Evolutionary conservation across 1,140 invertebrate species (phyloP), one percentile per base, ranked within the genome.

Genomic region (Neuroterus valhalla): DNA sequence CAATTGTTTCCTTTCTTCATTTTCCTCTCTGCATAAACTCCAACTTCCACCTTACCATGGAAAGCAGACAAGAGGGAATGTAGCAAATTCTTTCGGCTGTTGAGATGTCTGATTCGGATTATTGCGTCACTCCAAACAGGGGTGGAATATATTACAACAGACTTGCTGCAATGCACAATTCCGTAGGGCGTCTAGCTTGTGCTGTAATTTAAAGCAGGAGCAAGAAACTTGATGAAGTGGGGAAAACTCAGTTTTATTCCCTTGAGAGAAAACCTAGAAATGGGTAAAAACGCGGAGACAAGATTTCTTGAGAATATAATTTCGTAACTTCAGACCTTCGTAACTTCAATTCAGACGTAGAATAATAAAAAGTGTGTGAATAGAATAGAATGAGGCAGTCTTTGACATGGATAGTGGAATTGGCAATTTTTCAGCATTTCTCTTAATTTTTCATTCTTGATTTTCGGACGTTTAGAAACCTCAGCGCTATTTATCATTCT

Each of bases 51-150:
- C 55, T 62, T 62, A 2, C 23, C 23, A 62, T 62, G 55, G 4
- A 38, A 62, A 31, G 21, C 19, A 50, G 19, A 50, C 48, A 21
- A 50, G 48, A 48, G 46, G 55, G 11, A 62, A 62, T 31, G 31
- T 62, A 23, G 26, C 26, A 23, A 62, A 62, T 62, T 62, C 55
- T 62, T 38, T 38, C 23, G 55, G 55, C 31, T 62, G 55, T 62
- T 62, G 55, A 62, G 55, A 62, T 62, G 55, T 62, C 55, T 62
- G 55, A 62, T 26, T 23, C 55, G 55, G 55, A 62, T 62, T 62
- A 62, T 62, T 62, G 55, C 55, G 55, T 62, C 55, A 62, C 55
- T 62, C 55, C 55, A 62, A 62, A 62, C 55, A 62, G 55, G 55
- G 55, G 55, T 62, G 55, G 55, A 62, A 62, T 62, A 62, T 6